Base-by-base conservation (phyloP, 2,797 vertebrate genomes). In the Hydrocynus forskahlii region DNA sequence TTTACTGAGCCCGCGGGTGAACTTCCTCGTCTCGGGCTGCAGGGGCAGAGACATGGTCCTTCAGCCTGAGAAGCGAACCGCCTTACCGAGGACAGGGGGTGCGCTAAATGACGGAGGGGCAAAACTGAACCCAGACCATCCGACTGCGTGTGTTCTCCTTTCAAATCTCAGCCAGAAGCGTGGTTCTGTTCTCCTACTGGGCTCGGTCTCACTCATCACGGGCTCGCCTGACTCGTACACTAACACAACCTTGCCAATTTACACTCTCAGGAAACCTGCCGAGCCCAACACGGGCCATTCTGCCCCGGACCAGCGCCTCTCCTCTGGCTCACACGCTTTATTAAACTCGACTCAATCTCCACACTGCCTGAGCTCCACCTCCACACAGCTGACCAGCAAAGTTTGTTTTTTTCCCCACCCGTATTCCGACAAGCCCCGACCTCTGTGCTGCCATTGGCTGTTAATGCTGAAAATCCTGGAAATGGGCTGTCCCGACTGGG, bases 1-100 rank as follows among this genome's bases (percentile, higher is more conserved):
- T 90, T 98, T 98, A 75, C 97, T 95, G 81, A 99, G 92, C 84
- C 95, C 95, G 84, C 96, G 92, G 74, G 97, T 99, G 91, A 99
- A 99, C 89, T 93, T 97, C 91, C 97, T 94, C 86, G 96, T 97
- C 94, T 97, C 96, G 83, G 94, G 93, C 10, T 93, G 94, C 70
- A 63, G 78, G 64, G 92, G 88, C 86, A 92, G 90, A 64, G 92
- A 82, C 92, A 94, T 92, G 7, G 69, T 82, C 17, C 38, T 66
- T 43, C 38, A 76, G 72, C 75, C 83, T 12, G 25, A 68, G 40
- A 62, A 64, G 14, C 25, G 21, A 9, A 9, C 25, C 23, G 0
- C 29, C 29, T 29, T 29, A 29, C 29, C 29, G 29, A 29, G 29
- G 29, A 29, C 29, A 29, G 29, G 29, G 29, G 29, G 29, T 54